These are phyloP conservation scores for Polyommatus icarus DNA, from an alignment of 2,888 invertebrate genomes.

Conservation along the genomic window DNA sequence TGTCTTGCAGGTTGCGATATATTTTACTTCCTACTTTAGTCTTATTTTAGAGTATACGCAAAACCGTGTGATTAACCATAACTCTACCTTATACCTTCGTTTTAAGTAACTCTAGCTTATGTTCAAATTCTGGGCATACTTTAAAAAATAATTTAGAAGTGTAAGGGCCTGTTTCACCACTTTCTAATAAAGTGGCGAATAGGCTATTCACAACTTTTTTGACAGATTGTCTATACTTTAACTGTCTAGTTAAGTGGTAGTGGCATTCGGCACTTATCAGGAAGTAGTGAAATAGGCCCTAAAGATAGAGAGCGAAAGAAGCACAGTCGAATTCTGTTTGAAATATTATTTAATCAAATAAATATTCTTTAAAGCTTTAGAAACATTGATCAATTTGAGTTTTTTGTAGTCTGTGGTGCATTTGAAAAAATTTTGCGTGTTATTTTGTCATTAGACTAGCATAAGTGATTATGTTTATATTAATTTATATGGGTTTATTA, in stretches of 20 bases:
- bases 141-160: not conserved
- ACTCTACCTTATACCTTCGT: not conserved
- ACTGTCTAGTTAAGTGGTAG: too few species aligned
- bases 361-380: not conserved
- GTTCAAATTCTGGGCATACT: not conserved
- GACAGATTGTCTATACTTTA: too few species aligned
- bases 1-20: not conserved
- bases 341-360: not conserved
- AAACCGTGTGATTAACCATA: not conserved
- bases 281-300: too few species aligned
- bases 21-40: not conserved
- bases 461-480: not conserved
- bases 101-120: not conserved
- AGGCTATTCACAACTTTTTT: too few species aligned
- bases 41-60: constrained; percentile 14
- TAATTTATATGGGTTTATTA: not conserved
- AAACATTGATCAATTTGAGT: not conserved
- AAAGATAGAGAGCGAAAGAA: not conserved
- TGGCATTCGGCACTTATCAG: too few species aligned
- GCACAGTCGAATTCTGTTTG: not conserved
- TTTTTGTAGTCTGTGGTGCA: not conserved
- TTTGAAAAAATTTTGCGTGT: not conserved
- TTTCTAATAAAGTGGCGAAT: too few species aligned
- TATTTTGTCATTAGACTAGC: not conserved
- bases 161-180: too few species aligned